Base-by-base conservation (phyloP, 2,113 vertebrate species). In the Benitochromis conjunctus region DNA sequence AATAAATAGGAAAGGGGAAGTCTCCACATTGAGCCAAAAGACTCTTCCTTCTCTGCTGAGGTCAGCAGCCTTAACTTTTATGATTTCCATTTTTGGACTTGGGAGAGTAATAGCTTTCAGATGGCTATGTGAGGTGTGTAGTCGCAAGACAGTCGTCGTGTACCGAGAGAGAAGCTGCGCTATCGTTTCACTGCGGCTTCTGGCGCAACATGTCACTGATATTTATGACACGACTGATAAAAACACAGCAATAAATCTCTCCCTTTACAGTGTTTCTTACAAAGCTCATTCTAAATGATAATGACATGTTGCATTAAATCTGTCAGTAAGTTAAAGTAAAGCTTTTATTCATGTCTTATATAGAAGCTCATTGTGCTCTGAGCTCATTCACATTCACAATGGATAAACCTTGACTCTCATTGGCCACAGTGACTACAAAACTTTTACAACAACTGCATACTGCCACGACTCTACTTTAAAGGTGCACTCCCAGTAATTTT, bases 1-100 rank as follows among this genome's bases (percentile, higher is more conserved):
- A 82, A 91, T 94, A 93, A 95, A 95, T 87, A 89, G 60, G 34
- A 82, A 31, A 86, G 86, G 90, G 90, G 89, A 93, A 82, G 79
- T 92, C 86, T 95, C 55, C 24, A 10, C 8, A 53, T 84, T n/a
- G 55, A 85, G 94, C 91, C 89, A 91, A 60, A 26, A 78, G 60
- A 86, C 81, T 66, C 38, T n/a, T 60, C 77, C 54, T 11, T n/a
- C 79, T 79, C 11, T 81, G 88, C 91, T 93, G 82, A 90, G 51
- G 69, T 93, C 89, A 89, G 92, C 88, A 55, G 12, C 60, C 58
- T 78, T 34, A 80, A 86, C 34, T 87, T 93, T 94, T 89, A 90
- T 83, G 56, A 88, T 90, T 91, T 84, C 51, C 46, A 82, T 80
- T 81, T 81, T 64, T 10, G 82, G 56, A 78, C 60, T 76, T 38